These are phyloP conservation scores for Epinephelus lanceolatus DNA, from an alignment of 2,113 vertebrate species.

Conservation along the genomic window DNA sequence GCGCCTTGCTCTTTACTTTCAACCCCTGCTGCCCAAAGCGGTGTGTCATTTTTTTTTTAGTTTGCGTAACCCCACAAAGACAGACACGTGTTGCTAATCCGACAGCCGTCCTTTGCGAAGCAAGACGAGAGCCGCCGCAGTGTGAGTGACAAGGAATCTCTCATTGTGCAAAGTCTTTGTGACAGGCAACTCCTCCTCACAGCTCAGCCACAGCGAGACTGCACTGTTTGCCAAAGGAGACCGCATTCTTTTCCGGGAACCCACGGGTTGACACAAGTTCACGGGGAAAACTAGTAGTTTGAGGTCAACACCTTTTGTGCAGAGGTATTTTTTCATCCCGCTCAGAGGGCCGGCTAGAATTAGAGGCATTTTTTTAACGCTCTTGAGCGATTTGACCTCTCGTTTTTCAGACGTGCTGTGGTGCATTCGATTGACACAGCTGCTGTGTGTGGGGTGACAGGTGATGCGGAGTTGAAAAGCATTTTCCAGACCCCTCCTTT, in stretches of 20 bases:
- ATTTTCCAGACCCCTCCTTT: conserved; percentile 57
- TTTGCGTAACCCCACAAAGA: conserved; percentile 38
- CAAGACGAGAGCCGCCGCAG: not conserved
- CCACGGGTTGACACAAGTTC: conserved; percentile 52
- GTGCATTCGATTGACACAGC: conserved; percentile 68
- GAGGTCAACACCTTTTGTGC: conserved; percentile 68
- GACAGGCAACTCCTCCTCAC: conserved; percentile 47
- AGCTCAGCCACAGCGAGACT: conserved; percentile 3
- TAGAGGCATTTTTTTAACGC: conserved; percentile 59
- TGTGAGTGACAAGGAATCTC: conserved; percentile 52
- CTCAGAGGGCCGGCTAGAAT: conserved; percentile 26
- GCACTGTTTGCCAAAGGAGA: conserved; percentile 57
- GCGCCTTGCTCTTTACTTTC: not conserved
- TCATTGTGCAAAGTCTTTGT: conserved; percentile 54
- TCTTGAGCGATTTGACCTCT: conserved; percentile 68
- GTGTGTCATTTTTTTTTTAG: not conserved
- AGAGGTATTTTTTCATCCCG: conserved; percentile 20
- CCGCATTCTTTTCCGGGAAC: conserved; percentile 35
- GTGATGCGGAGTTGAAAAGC: conserved; percentile 71
- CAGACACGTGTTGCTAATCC: conserved; percentile 42
- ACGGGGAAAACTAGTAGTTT: conserved; percentile 35
- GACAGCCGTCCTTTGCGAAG: conserved; percentile 41
- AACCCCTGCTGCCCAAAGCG: not conserved
- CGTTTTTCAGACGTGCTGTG: conserved; percentile 35
- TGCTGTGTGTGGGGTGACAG: conserved; percentile 72